A percentile compares a stretch with the other conserved stretches of the same genome.
These are phyloP conservation scores for Catharus fuscescens DNA, from an alignment of 2,113 vertebrate genomes.

Conservation along the genomic window DNA sequence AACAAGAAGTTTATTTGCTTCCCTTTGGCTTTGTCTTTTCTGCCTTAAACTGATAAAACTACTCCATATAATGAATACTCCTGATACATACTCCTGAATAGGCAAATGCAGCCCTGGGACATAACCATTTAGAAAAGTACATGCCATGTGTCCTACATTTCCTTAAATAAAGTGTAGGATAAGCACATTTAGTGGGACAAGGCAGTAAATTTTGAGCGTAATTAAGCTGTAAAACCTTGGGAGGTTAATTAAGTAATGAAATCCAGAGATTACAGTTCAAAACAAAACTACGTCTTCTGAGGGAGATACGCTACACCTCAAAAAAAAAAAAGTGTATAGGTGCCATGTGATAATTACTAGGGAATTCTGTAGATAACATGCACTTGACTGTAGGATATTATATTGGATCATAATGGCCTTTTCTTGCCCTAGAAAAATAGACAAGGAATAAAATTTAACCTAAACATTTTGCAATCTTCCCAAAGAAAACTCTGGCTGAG, in stretches of 20 bases:
- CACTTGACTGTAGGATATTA: not conserved
- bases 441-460: not conserved
- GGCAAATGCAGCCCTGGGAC: not conserved
- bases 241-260: conserved; percentile 50
- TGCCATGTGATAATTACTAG: not conserved
- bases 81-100: not conserved
- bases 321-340: not conserved
- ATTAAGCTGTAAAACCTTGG: conserved; percentile 45
- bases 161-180: conserved; percentile 17
- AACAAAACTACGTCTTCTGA: not conserved
- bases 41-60: not conserved
- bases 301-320: not conserved
- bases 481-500: conserved; percentile 1
- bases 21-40: not conserved
- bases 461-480: not conserved
- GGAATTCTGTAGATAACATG: not conserved
- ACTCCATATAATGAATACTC: not conserved
- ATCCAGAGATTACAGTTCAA: not conserved
- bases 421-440: not conserved
- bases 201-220: conserved; percentile 16
- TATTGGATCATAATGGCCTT: not conserved
- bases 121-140: not conserved
- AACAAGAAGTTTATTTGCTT: not conserved
- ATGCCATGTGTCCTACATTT: not conserved
- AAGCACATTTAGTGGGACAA: conserved; percentile 19